Evolutionary conservation across 2,888 invertebrate genomes (phyloP), one percentile per base, ranked within the genome.

Genomic region (Adelphocoris suturalis): DNA sequence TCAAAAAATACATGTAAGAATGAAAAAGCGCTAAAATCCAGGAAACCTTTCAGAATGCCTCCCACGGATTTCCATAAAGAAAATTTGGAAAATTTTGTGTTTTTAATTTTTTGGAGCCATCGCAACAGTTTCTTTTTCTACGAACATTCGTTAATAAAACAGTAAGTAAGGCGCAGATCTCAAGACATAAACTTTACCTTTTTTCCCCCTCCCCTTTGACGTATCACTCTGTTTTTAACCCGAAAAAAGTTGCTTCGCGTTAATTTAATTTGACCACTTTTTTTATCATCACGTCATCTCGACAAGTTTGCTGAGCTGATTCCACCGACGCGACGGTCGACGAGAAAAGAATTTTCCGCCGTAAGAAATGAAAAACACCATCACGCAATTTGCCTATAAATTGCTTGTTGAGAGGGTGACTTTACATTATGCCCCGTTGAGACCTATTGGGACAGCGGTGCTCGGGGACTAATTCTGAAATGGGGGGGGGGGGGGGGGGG

Each of bases 331-430:
- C 76, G n/a, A 7, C 76, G 28, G 28, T 76, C 37, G 76, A 76
- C 76, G 37, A 19, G 28, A 28, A 37, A 76, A 76, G 14, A 27
- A 37, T 76, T 76, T 27, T 27, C 9, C 76, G 76, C 13, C 76
- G 14, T 19, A 27, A 27, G 27, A 19, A 37, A 80, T 16, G 80
- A 81, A 28, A 81, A 84, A 57, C 19, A 37, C 37, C 37, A 37
- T 46, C n/a, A n/a, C 46, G 68, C 68, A 13, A 87, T 87, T 87
- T 76, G 78, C 78, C 75, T 87, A 87, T 76, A 48, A 75, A 76
- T 75, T 76, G 87, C 76, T 87, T 76, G 87, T 87, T 87, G 87
- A 76, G 48, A 75, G 87, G 75, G 76, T 76, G n/a, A 76, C 87
- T 75, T 87, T 75, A 75, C 87, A 76, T 76, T 87, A 76, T 87